Conservation (phyloP, 2,113 vertebrate species). For the Tragelaphus scriptus region DNA sequence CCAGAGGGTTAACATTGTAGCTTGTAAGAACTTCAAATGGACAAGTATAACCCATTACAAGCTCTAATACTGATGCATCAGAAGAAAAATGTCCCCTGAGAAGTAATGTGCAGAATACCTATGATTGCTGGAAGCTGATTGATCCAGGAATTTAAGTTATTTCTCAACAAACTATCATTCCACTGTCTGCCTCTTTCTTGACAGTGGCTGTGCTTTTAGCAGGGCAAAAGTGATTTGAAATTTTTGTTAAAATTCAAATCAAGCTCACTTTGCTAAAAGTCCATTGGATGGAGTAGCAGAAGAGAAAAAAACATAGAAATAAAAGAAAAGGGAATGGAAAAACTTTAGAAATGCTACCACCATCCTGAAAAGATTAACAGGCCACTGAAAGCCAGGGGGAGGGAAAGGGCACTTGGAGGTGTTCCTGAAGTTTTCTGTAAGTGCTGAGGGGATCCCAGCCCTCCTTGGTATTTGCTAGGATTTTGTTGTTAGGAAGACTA, state of each 20-base stretch:
- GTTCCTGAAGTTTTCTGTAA: neutral
- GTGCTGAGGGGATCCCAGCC: too few relatives aligned
- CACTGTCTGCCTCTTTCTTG: conserved; percentile 41
- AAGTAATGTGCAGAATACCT: neutral
- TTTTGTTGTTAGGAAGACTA: neutral
- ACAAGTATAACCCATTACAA: neutral
- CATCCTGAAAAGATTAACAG: neutral
- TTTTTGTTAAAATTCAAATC: conserved; percentile 36
- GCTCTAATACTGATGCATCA: neutral
- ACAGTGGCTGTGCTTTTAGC: conserved; percentile 53
- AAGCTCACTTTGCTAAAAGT: neutral
- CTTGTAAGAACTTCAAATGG: neutral
- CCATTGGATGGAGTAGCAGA: neutral
- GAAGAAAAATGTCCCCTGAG: neutral
- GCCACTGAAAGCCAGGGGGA: neutral
- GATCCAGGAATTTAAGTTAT: neutral
- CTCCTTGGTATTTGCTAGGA: neutral
- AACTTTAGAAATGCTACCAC: neutral
- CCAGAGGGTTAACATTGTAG: neutral
- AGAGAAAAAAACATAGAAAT: neutral
- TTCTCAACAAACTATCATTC: conserved; percentile 33
- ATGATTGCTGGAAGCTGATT: neutral
- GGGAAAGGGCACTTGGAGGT: too few relatives aligned
- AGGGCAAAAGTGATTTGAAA: conserved; percentile 33
- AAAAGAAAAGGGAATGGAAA: neutral